Percentiles rank a stretch among this genome's conserved stretches.
phyloP scores from a whole-genome alignment of 1,140 invertebrate genomes.

The Babylonia areolata region DNA sequence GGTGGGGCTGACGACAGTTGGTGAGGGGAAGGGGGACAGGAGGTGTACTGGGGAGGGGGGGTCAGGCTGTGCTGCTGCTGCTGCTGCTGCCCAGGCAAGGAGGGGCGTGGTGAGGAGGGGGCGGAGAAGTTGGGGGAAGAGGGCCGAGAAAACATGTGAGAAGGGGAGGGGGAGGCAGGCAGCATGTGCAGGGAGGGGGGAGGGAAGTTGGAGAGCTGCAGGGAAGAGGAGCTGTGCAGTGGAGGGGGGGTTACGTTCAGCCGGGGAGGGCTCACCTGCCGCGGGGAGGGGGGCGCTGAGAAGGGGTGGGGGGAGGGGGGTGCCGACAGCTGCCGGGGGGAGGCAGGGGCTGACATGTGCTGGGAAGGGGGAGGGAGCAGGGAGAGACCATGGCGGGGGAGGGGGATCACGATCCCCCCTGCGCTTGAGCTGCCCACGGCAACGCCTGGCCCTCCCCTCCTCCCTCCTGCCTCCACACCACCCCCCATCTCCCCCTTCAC shows the following conservation, averaged over 20 bases:
- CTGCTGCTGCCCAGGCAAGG: too few relatives aligned
- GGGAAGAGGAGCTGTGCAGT: neutral
- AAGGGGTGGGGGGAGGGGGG: constrained; percentile 25
- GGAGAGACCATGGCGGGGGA: neutral
- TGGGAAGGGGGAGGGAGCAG: constrained; percentile 17
- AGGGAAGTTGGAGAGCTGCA: neutral
- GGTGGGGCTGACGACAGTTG: constrained; percentile 19
- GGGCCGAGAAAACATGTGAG: neutral
- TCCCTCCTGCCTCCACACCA: neutral
- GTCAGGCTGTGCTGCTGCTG: neutral
- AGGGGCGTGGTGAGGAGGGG: constrained; percentile 26
- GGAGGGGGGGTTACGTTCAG: neutral
- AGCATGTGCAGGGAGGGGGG: neutral
- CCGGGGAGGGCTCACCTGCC: neutral
- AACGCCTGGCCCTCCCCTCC: neutral
- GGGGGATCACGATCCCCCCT: neutral
- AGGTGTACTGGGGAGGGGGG: constrained; percentile 29
- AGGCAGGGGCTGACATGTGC: constrained; percentile 35
- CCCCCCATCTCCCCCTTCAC: neutral
- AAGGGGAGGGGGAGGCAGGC: constrained; percentile 1
- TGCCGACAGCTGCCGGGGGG: constrained; percentile 29
- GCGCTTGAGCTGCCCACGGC: neutral
- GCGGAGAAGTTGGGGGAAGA: constrained; percentile 19
- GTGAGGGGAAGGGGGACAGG: constrained; percentile 14
- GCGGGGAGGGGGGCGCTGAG: constrained; percentile 26